Evolutionary conservation across 2,888 invertebrate genomes (phyloP).

Genomic region (Platycheirus albimanus): DNA sequence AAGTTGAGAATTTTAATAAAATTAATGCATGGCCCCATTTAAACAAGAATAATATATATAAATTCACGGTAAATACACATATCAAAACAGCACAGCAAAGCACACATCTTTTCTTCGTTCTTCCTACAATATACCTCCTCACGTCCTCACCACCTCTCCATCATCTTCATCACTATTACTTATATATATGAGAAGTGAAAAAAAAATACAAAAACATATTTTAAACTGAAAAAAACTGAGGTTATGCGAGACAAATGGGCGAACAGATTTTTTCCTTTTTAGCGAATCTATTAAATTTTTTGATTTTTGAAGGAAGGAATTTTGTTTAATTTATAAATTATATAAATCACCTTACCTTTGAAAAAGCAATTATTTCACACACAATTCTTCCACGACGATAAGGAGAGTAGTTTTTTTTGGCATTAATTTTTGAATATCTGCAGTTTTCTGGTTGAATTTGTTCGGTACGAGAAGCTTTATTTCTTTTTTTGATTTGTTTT

Average conservation of each 20-base stretch:
- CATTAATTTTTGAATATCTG: slow-evolving; percentile 43
- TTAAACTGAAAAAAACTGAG: slow-evolving; percentile 63
- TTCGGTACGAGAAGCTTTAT: slow-evolving; percentile 36
- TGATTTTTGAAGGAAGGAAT: slow-evolving; percentile 15
- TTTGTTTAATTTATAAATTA: slow-evolving; percentile 49
- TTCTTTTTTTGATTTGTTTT: slow-evolving; percentile 26
- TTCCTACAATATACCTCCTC: too few relatives aligned
- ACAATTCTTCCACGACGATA: slow-evolving; percentile 25
- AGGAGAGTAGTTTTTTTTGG: slow-evolving; percentile 28
- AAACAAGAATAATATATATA: slow-evolving; percentile 41
- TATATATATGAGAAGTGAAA: slow-evolving; percentile 39
- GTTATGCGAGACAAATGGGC: slow-evolving; percentile 63
- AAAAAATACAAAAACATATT: slow-evolving; percentile 72
- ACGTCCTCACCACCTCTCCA: too few relatives aligned
- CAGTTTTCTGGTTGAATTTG: slow-evolving; percentile 30
- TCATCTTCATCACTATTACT: too few relatives aligned
- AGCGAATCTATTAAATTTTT: slow-evolving; percentile 32
- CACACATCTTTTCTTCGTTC: too few relatives aligned
- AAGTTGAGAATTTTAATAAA: background rate
- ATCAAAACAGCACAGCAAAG: slow-evolving; percentile 19
- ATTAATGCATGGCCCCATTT: slow-evolving; percentile 56
- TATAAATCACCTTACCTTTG: slow-evolving; percentile 63
- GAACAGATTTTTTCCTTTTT: slow-evolving; percentile 48
- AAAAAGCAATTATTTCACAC: slow-evolving; percentile 54
- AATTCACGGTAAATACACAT: slow-evolving; percentile 43